Evolutionary conservation across 2,113 vertebrate genomes (phyloP), one percentile per base, ranked within the genome.

Genomic region (Salvelinus fontinalis): DNA sequence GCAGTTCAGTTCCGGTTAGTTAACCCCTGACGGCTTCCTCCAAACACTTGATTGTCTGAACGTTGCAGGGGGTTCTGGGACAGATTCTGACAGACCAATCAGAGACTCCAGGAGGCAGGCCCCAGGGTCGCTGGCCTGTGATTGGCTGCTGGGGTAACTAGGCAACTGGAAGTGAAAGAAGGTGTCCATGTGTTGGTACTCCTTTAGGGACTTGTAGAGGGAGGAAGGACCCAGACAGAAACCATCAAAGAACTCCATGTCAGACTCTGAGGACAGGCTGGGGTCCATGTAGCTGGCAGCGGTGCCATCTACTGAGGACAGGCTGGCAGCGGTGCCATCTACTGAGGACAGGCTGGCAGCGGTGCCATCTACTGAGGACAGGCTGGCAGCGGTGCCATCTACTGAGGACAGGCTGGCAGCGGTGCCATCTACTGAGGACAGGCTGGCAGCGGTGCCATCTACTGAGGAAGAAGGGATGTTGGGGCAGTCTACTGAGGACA

Each of bases 171-270:
- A 95, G 76, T 95, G 95, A 88, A 95, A 93, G 16, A 94, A 95
- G 89, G 93, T 93, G 90, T 97, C 96, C 51, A 95, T 90, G 91
- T 94, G 93, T 88, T 97, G 96, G 0, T 96, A 94, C 79, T 94
- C 95, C 89, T 95, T 97, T 69, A 95, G 93, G 71, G 95, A 96
- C 86, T 95, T 94, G 85, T 97, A 97, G 81, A 97, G 95, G 0
- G 97, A 96, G 84, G 95, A 96, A 84, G 96, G 93, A 27, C 96
- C 97, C 70, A 98, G 94, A 83, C 96, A 97, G 86, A 98, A 95
- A 3, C 95, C 94, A 60, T 98, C 95, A 44, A 99, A 95, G 81
- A 99, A 95, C 89, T 99, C 97, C 76, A 99, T 89, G 78, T 96
- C 96, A 16, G 98, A 97, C 7, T 96, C 95, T 3, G 97, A 98